Evolutionary conservation across 2,888 invertebrate species (phyloP).

Genomic region (Mystacides longicornis): DNA sequence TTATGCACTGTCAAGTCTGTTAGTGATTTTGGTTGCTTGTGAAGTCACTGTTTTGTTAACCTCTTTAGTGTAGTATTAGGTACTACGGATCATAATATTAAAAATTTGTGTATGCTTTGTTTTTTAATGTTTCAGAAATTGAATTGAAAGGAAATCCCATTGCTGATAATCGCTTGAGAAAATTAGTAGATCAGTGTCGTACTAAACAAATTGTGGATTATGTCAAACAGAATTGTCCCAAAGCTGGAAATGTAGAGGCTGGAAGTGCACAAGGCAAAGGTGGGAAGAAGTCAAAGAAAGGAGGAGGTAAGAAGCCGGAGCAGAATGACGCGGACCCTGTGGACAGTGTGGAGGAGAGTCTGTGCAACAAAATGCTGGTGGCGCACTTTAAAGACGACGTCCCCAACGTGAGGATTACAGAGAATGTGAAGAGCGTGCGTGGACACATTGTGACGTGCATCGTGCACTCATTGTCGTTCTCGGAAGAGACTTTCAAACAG

Average conservation of each 20-base stretch:
- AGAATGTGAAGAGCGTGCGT: slow-evolving; percentile 55
- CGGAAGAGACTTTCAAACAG: slow-evolving; percentile 58
- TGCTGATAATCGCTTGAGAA: slow-evolving; percentile 62
- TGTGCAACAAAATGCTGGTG: slow-evolving; percentile 28
- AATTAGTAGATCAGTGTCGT: slow-evolving; percentile 67
- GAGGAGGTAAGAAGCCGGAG: slow-evolving; percentile 35
- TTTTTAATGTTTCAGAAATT: slow-evolving; percentile 56
- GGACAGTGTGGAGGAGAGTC: slow-evolving; percentile 25
- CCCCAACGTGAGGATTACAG: slow-evolving; percentile 45
- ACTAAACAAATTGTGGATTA: slow-evolving; percentile 73
- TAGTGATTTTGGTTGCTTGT: no score
- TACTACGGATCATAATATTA: background rate
- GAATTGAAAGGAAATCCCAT: slow-evolving; percentile 68
- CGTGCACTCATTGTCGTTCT: slow-evolving; percentile 56
- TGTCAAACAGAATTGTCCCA: slow-evolving; percentile 58
- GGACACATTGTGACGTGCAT: slow-evolving; percentile 69
- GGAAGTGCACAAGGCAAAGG: slow-evolving; percentile 32
- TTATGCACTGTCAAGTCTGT: no score
- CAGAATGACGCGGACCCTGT: slow-evolving; percentile 29
- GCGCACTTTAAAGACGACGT: slow-evolving; percentile 46
- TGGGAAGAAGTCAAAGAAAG: slow-evolving; percentile 36
- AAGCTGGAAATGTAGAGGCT: slow-evolving; percentile 31
- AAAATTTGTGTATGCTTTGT: background rate
- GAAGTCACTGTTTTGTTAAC: no score
- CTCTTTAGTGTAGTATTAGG: no score